These are phyloP conservation scores for Heteromurus nitidus DNA, from an alignment of 2,888 invertebrate genomes.

Conservation along the genomic window DNA sequence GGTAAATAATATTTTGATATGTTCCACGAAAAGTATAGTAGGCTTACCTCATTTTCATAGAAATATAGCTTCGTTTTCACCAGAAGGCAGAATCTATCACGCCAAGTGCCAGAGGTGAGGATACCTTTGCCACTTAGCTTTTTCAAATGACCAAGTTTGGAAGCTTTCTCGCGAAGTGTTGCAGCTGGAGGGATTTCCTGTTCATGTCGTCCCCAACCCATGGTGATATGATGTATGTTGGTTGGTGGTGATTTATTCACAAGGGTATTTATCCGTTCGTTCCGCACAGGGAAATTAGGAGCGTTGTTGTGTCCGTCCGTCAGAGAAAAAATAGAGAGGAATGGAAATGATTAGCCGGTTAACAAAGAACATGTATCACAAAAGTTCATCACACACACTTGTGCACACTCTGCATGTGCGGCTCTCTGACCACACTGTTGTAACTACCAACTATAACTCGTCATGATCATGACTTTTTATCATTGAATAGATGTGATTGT, in stretches of 20 bases:
- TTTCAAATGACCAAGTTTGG: conserved; percentile 68
- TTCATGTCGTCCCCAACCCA: conserved; percentile 57
- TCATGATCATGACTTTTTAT: not conserved
- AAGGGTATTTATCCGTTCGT: not conserved
- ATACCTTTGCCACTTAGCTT: conserved; percentile 71
- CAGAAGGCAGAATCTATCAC: conserved; percentile 69
- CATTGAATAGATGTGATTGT: not conserved
- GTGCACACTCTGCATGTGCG: too few relatives aligned
- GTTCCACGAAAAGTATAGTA: not conserved
- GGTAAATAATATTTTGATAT: too few relatives aligned
- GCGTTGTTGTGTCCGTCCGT: too few relatives aligned
- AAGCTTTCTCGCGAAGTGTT: conserved; percentile 65
- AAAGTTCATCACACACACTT: conserved; percentile 6
- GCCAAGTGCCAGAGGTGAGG: conserved; percentile 71
- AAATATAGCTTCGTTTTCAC: conserved; percentile 70
- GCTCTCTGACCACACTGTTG: too few relatives aligned
- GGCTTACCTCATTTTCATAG: conserved; percentile 71
- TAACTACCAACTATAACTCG: too few relatives aligned
- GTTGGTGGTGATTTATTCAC: conserved; percentile 30
- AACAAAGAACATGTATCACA: conserved; percentile 21
- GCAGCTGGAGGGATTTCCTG: conserved; percentile 68
- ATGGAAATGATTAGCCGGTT: conserved; percentile 38
- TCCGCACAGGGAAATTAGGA: not conserved
- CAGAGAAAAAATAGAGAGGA: conserved; percentile 21
- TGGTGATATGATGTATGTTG: conserved; percentile 26